Evolutionary conservation across 2,888 invertebrate genomes (phyloP), one percentile per base, ranked within the genome.

Genomic region (Strigamia crassipes): DNA sequence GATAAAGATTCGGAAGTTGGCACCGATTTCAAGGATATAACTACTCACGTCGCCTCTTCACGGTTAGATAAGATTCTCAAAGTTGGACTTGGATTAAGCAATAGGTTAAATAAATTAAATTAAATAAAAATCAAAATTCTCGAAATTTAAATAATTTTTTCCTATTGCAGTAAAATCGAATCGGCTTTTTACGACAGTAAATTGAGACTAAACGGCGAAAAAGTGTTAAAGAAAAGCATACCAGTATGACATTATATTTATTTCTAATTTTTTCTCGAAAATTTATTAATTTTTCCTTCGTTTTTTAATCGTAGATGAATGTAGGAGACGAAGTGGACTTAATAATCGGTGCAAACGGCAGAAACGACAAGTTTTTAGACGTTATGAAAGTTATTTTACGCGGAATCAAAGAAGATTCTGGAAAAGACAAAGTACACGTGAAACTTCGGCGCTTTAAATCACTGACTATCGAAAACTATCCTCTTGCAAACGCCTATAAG

Each of bases 241-340:
- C 87, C 89, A 85, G 92, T 94, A 87, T 89, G 90, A 88, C 86
- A 38, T 9, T 38, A 1, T 10, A 38, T 85, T 78, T 23, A 41
- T 21, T n/a, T 78, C 13, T 78, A 82, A 41, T 66, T 61, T 23
- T 80, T 23, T 46, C 0, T n/a, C 18, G 12, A 61, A 18, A 23
- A 5, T 61, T n/a, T 18, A 23, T 6, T 18, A 10, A 23, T 81
- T 84, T 80, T 83, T 81, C 51, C n/a, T n/a, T 81, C n/a, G 0
- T 78, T 78, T 34, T 83, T 42, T 38, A 2, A 79, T 23, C 21
- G 89, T 87, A 93, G 93, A 88, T 93, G 0, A 86, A 87, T 84
- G 84, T 90, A 83, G 94, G 93, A 13, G 94, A 94, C 89, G 94
- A 94, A 89, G 89, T 95, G 83, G 96, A 96, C 88, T 86, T 94